phyloP scores from a whole-genome alignment of 2,113 vertebrate species.

The Rallus limicola region DNA sequence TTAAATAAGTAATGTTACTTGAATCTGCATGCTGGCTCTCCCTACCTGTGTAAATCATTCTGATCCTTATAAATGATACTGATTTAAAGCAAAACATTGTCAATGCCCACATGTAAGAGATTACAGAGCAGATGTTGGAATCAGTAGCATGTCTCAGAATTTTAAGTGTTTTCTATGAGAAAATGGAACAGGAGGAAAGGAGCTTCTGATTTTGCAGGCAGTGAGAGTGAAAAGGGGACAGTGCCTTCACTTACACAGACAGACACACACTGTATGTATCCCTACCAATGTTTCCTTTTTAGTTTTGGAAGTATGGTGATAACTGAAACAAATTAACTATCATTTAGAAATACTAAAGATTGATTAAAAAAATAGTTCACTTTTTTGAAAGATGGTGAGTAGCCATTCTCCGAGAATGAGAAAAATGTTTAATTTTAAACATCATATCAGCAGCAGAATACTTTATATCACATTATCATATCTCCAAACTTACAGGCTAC shows the following conservation, averaged over 20 bases:
- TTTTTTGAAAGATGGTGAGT: not conserved
- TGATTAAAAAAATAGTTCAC: not conserved
- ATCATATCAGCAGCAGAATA: not conserved
- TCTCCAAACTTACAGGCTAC: not conserved
- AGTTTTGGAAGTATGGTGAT: not conserved
- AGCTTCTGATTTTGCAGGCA: not conserved
- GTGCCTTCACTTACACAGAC: not conserved
- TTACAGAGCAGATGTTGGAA: not conserved
- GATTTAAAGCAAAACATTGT: not conserved
- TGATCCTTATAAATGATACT: not conserved
- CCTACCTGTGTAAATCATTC: not conserved
- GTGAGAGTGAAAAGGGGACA: not conserved
- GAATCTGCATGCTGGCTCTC: not conserved
- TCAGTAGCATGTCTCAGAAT: not conserved
- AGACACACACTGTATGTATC: not conserved
- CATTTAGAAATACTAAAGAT: not conserved
- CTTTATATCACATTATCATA: not conserved
- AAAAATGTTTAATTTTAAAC: not conserved
- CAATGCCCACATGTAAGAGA: not conserved
- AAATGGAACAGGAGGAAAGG: not conserved
- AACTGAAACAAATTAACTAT: not conserved
- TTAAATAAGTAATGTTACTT: not conserved
- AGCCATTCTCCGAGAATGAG: not conserved
- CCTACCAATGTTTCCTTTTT: not conserved
- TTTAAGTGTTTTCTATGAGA: not conserved